Evolutionary conservation across 2,797 vertebrate species (phyloP).

Genomic region (Rhabdophis nuchalis): DNA sequence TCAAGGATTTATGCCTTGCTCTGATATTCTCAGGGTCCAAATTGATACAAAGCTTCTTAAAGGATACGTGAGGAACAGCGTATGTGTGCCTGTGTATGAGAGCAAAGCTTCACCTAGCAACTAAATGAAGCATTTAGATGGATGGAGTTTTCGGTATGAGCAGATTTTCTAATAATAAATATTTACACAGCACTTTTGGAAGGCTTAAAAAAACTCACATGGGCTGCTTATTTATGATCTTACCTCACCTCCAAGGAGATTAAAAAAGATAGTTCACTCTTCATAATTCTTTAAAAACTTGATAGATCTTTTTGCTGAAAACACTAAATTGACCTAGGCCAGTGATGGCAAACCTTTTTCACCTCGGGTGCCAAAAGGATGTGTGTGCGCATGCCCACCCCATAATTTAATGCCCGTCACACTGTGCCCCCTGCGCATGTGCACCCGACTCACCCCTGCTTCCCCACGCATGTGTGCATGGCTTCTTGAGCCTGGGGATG

Average conservation of each 20-base stretch:
- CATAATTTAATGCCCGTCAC: too few relatives aligned
- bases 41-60: neutral
- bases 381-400: too few relatives aligned
- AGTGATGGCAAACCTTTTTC: too few relatives aligned
- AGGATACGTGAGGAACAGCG: neutral
- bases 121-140: neutral
- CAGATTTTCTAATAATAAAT: neutral
- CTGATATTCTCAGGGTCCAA: slow-evolving; percentile 3
- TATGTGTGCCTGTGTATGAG: neutral
- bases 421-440: too few relatives aligned
- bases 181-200: neutral
- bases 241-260: neutral
- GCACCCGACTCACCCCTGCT: too few relatives aligned
- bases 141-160: neutral
- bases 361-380: too few relatives aligned
- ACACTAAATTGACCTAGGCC: too few relatives aligned
- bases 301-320: neutral
- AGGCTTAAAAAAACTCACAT: neutral
- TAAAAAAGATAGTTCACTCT: neutral
- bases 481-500: too few relatives aligned
- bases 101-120: slow-evolving; percentile 3
- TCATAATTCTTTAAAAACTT: neutral
- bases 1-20: neutral
- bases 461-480: too few relatives aligned
- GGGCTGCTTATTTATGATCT: neutral